Base-by-base conservation (phyloP, 2,888 invertebrate genomes). In the Schizaphis graminum region DNA sequence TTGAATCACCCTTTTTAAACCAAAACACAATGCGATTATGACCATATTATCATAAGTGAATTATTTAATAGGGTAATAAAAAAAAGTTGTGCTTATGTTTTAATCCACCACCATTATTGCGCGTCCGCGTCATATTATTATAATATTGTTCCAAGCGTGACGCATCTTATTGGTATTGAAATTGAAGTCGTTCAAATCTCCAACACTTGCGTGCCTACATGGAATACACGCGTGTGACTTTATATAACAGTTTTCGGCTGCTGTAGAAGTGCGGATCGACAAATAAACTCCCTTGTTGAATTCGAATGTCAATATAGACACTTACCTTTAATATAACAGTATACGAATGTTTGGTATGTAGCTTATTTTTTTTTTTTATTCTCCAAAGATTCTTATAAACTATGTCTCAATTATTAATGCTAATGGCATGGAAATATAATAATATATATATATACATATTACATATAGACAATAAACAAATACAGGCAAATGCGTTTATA, bases 121-220 rank as follows among this genome's bases (percentile, higher is more conserved):
- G 35, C 21, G 35, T 16, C 67, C 7, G 8, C 35, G 35, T 35
- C 1, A 77, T n/a, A 77, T 35, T 77, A 35, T 13, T 67, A 67
- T 44, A 44, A 44, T 7, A 35, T 8, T 77, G 77, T 77, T 35
- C 35, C 35, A 41, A 77, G 35, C 77, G 35, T 77, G 77, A 77
- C 77, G 35, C 77, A 77, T 77, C 35, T 35, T 21, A 77, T 77
- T 21, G 77, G 77, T 35, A 77, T 77, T 35, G 35, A 77, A 77
- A 77, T 77, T 35, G 35, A 77, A 77, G 35, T 77, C 77, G 77
- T 77, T 77, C 35, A 77, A 77, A 77, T 77, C 77, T 77, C 77
- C 77, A 35, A 16, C 77, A 35, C 35, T 21, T 21, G 67, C 28
- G 11, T n/a, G n/a, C 3, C 5, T 1, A 24, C 56, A n/a, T 13